Evolutionary conservation across 1,140 invertebrate species (phyloP).

Genomic region (Drosophila seguyi): DNA sequence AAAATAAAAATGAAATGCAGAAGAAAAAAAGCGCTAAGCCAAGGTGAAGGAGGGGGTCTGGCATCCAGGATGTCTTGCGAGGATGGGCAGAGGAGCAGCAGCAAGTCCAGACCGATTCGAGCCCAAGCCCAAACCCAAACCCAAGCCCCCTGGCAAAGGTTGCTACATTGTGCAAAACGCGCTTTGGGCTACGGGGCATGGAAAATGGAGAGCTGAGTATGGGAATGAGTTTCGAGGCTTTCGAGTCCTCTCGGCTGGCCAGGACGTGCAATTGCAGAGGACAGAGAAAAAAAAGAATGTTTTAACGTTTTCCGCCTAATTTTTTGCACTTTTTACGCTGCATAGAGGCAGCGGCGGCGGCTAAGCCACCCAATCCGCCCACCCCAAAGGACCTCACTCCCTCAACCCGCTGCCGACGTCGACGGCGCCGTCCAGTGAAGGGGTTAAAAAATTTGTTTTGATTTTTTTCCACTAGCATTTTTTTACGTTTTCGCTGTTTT

Average conservation of each 20-base stretch:
- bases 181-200: slow-evolving; percentile 27
- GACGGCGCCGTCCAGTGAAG: slow-evolving; percentile 52
- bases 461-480: slow-evolving; percentile 68
- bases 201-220: background rate
- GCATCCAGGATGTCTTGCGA: slow-evolving; percentile 40
- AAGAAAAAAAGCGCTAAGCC: slow-evolving; percentile 40
- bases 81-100: slow-evolving; percentile 22
- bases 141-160: slow-evolving; percentile 52
- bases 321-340: slow-evolving; percentile 69
- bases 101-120: slow-evolving; percentile 26
- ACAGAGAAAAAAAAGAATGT: slow-evolving; percentile 48
- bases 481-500: slow-evolving; percentile 58
- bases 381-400: background rate
- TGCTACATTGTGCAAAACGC: slow-evolving; percentile 77
- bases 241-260: slow-evolving; percentile 41
- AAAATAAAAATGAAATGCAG: slow-evolving; percentile 70
- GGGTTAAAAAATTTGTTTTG: slow-evolving; percentile 82
- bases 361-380: slow-evolving; percentile 54
- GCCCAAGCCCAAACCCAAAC: slow-evolving; percentile 14
- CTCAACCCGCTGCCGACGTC: slow-evolving; percentile 18
- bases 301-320: slow-evolving; percentile 79
- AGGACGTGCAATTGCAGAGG: slow-evolving; percentile 59
- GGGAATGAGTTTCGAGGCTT: slow-evolving; percentile 14
- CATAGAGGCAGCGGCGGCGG: slow-evolving; percentile 53
- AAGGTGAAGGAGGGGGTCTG: slow-evolving; percentile 35